These are phyloP conservation scores for Machimus rusticus DNA, from an alignment of 2,888 invertebrate genomes.

Conservation along the genomic window DNA sequence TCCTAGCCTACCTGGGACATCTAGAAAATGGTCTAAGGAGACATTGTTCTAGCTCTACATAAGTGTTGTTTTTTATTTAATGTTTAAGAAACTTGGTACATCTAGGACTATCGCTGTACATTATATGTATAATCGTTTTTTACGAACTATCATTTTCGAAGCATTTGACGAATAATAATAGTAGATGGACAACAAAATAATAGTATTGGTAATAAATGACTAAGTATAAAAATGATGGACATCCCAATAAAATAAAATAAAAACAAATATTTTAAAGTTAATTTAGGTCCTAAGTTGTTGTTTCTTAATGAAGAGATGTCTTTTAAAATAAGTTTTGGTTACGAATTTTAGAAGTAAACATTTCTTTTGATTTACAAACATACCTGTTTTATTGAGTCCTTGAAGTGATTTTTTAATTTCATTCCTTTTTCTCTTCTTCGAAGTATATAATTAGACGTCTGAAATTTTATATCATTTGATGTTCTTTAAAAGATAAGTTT, in stretches of 20 bases:
- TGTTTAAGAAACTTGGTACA: neutral
- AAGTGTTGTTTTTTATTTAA: conserved; percentile 15
- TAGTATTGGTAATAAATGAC: neutral
- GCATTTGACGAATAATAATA: neutral
- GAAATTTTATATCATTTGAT: neutral
- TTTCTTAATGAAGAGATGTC: neutral
- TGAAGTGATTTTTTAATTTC: neutral
- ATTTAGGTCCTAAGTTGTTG: neutral
- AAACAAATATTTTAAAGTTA: neutral
- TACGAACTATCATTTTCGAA: neutral
- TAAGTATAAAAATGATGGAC: neutral
- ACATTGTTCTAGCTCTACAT: conserved; percentile 73
- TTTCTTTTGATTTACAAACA: neutral
- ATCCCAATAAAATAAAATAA: neutral
- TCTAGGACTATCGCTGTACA: neutral
- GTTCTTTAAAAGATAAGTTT: neutral
- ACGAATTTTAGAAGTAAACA: neutral
- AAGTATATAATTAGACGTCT: neutral
- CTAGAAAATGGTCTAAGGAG: conserved; percentile 74
- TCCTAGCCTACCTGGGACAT: conserved; percentile 61
- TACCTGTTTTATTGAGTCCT: neutral
- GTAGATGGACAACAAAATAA: neutral
- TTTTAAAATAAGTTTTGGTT: neutral
- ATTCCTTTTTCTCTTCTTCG: neutral
- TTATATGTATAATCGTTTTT: neutral